Conservation (phyloP, 2,888 invertebrate species). For the Hypomecis atomaria region DNA sequence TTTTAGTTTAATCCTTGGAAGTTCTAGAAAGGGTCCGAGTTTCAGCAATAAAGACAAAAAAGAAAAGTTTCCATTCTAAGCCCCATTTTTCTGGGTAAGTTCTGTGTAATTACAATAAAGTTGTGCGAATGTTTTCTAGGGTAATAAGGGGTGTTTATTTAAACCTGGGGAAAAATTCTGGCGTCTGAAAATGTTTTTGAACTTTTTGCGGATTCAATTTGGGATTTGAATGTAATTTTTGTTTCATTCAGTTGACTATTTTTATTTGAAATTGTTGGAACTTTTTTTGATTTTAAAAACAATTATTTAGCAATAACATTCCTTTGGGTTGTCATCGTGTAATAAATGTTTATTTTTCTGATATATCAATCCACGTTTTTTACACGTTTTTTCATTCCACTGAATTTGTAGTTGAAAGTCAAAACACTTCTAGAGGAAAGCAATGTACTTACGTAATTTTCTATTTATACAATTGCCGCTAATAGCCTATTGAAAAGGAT, state of each 20-base stretch:
- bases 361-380: no score
- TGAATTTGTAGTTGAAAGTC: no score
- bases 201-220: conserved; percentile 8
- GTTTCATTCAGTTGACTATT: background rate
- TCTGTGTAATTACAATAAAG: conserved; percentile 41
- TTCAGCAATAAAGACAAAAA: conserved; percentile 42
- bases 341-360: no score
- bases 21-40: conserved; percentile 34
- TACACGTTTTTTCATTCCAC: no score
- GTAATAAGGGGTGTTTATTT: conserved; percentile 39
- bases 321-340: no score
- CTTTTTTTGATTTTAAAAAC: background rate
- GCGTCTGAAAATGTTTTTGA: conserved; percentile 10
- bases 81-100: conserved; percentile 37
- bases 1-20: conserved; percentile 20
- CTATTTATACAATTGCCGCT: no score
- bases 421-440: no score
- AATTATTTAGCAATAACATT: no score
- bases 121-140: conserved; percentile 39
- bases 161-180: conserved; percentile 31
- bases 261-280: background rate
- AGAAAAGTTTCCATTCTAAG: conserved; percentile 31
- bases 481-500: no score
- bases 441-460: no score
- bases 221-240: background rate